Conservation (phyloP, 2,888 invertebrate genomes). For the Xylocampa areola region DNA sequence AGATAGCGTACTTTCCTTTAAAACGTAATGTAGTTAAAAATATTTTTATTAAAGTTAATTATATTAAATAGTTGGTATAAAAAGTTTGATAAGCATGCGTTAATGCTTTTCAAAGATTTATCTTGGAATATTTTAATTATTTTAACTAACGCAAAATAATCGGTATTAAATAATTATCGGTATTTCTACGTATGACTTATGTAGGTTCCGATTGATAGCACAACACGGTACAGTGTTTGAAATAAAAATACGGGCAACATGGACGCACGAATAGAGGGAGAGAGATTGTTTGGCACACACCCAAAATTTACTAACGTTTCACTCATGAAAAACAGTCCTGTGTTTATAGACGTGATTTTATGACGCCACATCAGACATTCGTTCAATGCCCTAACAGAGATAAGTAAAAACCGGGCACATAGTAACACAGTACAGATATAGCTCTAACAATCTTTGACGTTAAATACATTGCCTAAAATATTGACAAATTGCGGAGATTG, state of each 20-base stretch:
- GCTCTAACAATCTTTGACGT: background rate
- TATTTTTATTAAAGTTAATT: too few species aligned
- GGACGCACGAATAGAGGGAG: slow-evolving; percentile 66
- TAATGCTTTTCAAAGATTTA: too few species aligned
- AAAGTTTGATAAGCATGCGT: too few species aligned
- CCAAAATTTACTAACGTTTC: slow-evolving; percentile 80
- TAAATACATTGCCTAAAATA: slow-evolving; percentile 8
- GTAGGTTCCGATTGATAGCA: slow-evolving; percentile 73
- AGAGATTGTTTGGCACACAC: slow-evolving; percentile 76
- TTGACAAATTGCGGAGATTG: too few species aligned
- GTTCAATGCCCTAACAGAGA: slow-evolving; percentile 58
- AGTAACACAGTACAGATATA: slow-evolving; percentile 10
- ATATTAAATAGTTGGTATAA: too few species aligned
- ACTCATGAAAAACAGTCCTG: slow-evolving; percentile 70
- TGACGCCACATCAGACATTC: slow-evolving; percentile 53
- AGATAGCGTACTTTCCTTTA: too few species aligned
- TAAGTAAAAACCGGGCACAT: slow-evolving; percentile 27
- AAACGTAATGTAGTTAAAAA: too few species aligned
- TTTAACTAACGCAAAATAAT: too few species aligned
- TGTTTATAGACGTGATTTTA: slow-evolving; percentile 61
- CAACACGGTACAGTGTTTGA: slow-evolving; percentile 72
- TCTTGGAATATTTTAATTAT: too few species aligned
- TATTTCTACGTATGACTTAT: slow-evolving; percentile 35
- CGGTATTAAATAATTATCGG: too few species aligned
- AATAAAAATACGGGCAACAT: slow-evolving; percentile 77